phyloP scores from a whole-genome alignment of 2,888 invertebrate genomes.

The Cerastis leucographa region DNA sequence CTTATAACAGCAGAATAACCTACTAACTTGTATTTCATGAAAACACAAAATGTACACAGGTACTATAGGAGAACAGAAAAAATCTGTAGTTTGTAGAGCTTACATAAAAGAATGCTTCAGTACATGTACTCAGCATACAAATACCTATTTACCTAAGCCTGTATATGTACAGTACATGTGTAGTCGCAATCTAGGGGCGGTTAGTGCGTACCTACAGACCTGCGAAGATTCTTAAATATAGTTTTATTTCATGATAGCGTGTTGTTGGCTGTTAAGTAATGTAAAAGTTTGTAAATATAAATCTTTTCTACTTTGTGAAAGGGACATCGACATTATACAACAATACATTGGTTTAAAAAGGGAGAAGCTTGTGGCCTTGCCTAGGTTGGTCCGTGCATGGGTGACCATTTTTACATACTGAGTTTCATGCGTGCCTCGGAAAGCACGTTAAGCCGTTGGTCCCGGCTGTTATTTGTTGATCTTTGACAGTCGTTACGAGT shows the following conservation, averaged over 20 bases:
- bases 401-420: no score
- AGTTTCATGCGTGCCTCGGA: no score
- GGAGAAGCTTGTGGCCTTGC: no score
- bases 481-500: no score
- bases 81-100: background rate
- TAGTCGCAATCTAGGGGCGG: constrained; percentile 10
- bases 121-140: constrained; percentile 33
- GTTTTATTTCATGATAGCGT: constrained; percentile 23
- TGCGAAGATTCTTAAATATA: background rate
- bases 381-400: no score
- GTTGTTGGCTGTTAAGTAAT: background rate
- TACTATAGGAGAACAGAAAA: constrained; percentile 38
- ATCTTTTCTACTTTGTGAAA: no score
- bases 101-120: constrained; percentile 17
- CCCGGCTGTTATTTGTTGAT: no score
- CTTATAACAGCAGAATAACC: background rate
- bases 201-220: constrained; percentile 18
- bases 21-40: constrained; percentile 13
- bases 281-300: background rate
- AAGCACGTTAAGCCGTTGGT: no score
- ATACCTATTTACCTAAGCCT: constrained; percentile 38
- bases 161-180: no score
- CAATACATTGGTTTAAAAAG: no score
- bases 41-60: constrained; percentile 6
- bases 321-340: no score